Conservation (phyloP, 2,888 invertebrate genomes). For the Lithophane ornitopus region DNA sequence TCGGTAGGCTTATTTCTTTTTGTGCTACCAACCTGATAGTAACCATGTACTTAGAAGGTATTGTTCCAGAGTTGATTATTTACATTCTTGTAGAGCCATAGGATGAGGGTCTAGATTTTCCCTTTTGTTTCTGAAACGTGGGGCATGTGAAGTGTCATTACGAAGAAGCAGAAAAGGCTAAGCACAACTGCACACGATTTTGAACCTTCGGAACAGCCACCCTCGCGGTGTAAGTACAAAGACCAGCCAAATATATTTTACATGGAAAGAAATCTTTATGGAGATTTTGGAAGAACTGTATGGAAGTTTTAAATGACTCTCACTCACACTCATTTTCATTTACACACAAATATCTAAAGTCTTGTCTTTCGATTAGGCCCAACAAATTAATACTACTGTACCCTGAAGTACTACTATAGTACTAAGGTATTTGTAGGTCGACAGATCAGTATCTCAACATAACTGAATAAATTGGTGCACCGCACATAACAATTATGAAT, state of each 20-base stretch:
- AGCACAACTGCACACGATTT: constrained; percentile 24
- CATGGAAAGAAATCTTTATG: background rate
- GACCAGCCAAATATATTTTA: background rate
- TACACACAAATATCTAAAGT: background rate
- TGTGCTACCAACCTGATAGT: background rate
- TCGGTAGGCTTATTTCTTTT: background rate
- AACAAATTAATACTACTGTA: background rate
- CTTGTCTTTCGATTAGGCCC: background rate
- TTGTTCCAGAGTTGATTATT: constrained; percentile 1
- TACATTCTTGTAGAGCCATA: background rate
- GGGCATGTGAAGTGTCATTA: constrained; percentile 38
- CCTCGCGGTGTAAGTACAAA: constrained; percentile 12
- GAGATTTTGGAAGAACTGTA: background rate
- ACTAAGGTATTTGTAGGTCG: background rate
- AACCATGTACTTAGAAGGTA: background rate
- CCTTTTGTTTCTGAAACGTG: constrained; percentile 25
- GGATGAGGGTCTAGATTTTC: constrained; percentile 29
- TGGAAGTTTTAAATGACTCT: background rate
- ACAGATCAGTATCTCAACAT: constrained; percentile 34
- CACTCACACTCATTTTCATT: background rate
- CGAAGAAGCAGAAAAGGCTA: constrained; percentile 35
- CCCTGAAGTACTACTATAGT: background rate
- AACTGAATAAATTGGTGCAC: constrained; percentile 35
- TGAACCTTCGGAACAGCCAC: background rate
- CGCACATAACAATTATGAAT: constrained; percentile 55